These are phyloP conservation scores for Gadopsis bispinosus DNA, from an alignment of 2,797 vertebrate species.

Conservation along the genomic window DNA sequence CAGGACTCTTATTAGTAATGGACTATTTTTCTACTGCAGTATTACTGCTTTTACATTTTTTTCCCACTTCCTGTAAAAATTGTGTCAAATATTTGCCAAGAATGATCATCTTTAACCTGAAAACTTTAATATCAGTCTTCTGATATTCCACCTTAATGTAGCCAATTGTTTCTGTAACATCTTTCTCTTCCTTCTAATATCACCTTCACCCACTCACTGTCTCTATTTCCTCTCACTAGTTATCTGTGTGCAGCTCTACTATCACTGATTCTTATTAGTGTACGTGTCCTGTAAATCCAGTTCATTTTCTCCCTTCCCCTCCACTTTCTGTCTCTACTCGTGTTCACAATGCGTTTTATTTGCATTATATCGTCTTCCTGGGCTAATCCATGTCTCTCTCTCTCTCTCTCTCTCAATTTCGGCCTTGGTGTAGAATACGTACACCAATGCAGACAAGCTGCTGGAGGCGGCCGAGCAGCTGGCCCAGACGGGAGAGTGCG, in stretches of 20 bases:
- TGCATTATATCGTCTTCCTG: not conserved
- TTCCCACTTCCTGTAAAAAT: not conserved
- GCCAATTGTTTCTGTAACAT: slow-evolving; percentile 13
- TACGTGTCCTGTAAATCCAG: slow-evolving; percentile 31
- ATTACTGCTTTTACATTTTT: not conserved
- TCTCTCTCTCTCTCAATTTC: not conserved
- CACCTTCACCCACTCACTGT: not conserved
- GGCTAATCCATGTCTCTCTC: slow-evolving; percentile 22
- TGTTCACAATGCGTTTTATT: not conserved
- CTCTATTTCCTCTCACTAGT: slow-evolving; percentile 34
- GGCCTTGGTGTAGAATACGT: slow-evolving; percentile 89
- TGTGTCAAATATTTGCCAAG: not conserved
- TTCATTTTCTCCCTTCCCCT: slow-evolving; percentile 8
- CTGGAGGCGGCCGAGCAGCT: slow-evolving; percentile 97
- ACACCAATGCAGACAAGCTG: slow-evolving; percentile 98
- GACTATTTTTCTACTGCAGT: not conserved
- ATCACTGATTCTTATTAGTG: slow-evolving; percentile 22
- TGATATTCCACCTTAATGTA: not conserved
- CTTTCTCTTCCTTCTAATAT: slow-evolving; percentile 32
- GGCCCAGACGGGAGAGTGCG: slow-evolving; percentile 97
- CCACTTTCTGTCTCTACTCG: not conserved
- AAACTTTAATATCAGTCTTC: slow-evolving; percentile 1
- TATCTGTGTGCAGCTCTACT: slow-evolving; percentile 12
- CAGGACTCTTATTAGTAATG: not conserved
- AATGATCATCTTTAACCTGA: not conserved